A percentile compares a stretch with the other conserved stretches of the same genome.
These are phyloP conservation scores for Spea bombifrons DNA, from an alignment of 2,113 vertebrate genomes.

Conservation along the genomic window DNA sequence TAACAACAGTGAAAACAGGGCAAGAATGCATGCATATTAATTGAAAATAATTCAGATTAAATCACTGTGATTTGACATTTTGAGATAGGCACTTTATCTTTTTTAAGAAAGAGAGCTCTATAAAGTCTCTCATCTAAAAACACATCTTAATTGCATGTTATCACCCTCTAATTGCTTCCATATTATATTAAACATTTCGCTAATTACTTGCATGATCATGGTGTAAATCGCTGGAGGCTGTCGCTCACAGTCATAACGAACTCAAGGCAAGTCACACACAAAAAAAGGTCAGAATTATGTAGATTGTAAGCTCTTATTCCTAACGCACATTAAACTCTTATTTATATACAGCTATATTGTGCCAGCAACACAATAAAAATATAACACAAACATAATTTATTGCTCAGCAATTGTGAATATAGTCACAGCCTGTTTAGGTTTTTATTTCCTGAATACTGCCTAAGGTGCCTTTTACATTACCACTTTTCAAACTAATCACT, in stretches of 20 bases:
- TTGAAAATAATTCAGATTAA: slow-evolving; percentile 99
- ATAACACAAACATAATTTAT: too few species aligned
- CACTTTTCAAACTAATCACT: too few species aligned
- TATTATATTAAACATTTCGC: slow-evolving; percentile 99
- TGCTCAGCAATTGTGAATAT: too few species aligned
- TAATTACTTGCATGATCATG: slow-evolving; percentile 97
- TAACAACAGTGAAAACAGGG: slow-evolving; percentile 78
- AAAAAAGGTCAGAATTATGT: slow-evolving; percentile 55
- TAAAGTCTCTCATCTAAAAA: slow-evolving; percentile 90
- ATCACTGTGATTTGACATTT: slow-evolving; percentile 92
- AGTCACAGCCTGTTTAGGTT: too few species aligned
- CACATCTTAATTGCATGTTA: slow-evolving; percentile 99
- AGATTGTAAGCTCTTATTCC: not conserved
- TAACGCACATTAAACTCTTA: too few species aligned
- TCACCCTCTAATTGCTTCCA: slow-evolving; percentile 98
- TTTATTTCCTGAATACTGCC: too few species aligned
- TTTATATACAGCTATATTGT: too few species aligned
- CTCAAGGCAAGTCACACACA: slow-evolving; percentile 66
- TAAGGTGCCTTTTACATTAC: too few species aligned
- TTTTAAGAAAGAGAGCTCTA: slow-evolving; percentile 82
- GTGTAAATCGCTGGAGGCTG: slow-evolving; percentile 94
- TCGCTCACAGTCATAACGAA: slow-evolving; percentile 74
- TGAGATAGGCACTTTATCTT: slow-evolving; percentile 97
- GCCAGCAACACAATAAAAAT: too few species aligned
- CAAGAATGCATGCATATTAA: slow-evolving; percentile 96